A percentile compares a stretch with the other conserved stretches of the same genome.
Evolutionary conservation across 1,140 invertebrate species (phyloP).

Genomic region (Euglossa dilemma): DNA sequence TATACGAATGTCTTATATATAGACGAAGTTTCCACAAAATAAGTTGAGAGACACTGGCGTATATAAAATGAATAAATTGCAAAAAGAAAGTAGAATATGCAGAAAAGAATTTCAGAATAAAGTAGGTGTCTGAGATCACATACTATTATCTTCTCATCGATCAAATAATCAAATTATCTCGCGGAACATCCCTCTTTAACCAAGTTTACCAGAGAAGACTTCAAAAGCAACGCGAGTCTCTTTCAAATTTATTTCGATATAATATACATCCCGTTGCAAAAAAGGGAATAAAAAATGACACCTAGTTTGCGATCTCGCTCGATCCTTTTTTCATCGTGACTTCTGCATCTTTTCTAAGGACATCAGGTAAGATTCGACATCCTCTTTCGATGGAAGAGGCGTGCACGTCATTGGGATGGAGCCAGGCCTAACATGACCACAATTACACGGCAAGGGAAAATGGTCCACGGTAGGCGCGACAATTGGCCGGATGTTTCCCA

Average conservation of each 20-base stretch:
- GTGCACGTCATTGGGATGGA: slow-evolving; percentile 47
- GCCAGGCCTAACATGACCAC: slow-evolving; percentile 64
- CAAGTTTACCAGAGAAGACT: no score
- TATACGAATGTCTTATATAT: no score
- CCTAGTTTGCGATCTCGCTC: background rate
- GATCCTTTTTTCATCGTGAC: slow-evolving; percentile 16
- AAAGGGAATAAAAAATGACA: background rate
- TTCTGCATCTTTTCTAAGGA: background rate
- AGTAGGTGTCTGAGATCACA: no score
- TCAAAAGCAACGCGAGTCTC: no score
- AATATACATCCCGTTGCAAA: background rate
- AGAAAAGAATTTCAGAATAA: no score
- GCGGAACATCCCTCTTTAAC: no score
- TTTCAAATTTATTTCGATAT: background rate
- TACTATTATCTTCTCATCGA: no score
- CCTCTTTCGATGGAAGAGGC: slow-evolving; percentile 3
- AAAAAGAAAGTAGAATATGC: no score
- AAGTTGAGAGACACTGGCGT: no score
- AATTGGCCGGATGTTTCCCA: slow-evolving; percentile 80
- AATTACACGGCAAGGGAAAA: slow-evolving; percentile 59
- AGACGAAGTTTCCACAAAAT: no score
- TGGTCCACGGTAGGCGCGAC: slow-evolving; percentile 72
- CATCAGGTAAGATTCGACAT: slow-evolving; percentile 57
- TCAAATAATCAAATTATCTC: no score
- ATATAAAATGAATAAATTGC: no score